phyloP scores from a whole-genome alignment of 2,797 vertebrate species.

The Hirundo rustica region DNA sequence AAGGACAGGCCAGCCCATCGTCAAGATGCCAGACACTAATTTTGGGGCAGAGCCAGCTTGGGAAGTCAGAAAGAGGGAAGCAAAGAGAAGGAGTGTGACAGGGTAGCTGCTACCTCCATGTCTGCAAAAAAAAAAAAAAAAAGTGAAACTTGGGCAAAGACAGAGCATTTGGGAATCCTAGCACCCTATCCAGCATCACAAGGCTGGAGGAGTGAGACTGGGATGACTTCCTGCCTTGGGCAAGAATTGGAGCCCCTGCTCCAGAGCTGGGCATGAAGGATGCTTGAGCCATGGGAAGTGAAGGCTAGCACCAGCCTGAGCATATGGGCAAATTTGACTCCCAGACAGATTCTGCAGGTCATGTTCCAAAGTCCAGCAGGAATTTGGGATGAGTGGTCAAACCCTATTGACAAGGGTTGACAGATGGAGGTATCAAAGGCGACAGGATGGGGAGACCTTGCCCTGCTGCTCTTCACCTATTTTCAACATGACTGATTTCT shows the following conservation, averaged over 20 bases:
- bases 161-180: neutral
- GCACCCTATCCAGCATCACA: neutral
- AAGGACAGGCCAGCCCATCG: neutral
- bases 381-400: neutral
- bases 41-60: neutral
- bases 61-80: conserved; percentile 40
- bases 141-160: neutral
- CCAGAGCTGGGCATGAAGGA: neutral
- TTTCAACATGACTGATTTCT: neutral
- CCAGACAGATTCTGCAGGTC: neutral
- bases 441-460: fast-evolving
- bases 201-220: neutral
- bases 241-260: neutral
- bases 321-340: neutral
- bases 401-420: neutral
- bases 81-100: conserved; percentile 11
- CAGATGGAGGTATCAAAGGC: fast-evolving
- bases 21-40: neutral
- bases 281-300: fast-evolving
- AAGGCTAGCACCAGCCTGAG: neutral
- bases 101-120: neutral
- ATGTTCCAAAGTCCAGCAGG: neutral
- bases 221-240: neutral
- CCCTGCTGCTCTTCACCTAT: neutral
- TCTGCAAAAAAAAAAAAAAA: neutral